Conservation (phyloP, 2,888 invertebrate species). For the Lepas anatifera region DNA sequence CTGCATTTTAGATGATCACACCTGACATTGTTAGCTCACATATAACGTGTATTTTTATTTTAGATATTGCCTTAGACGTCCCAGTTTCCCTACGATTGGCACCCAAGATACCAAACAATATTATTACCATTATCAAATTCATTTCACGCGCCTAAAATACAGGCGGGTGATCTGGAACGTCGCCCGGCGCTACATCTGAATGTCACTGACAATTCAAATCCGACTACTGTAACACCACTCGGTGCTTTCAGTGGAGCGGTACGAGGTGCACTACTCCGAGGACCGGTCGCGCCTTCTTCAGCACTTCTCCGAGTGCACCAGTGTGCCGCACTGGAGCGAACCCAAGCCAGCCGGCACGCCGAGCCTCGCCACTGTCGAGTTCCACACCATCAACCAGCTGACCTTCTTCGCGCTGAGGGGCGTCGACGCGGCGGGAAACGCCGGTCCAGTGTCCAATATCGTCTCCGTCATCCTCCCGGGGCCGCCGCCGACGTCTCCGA, state of each 20-base stretch:
- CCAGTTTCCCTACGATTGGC: too few relatives aligned
- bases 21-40: too few relatives aligned
- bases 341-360: slow-evolving; percentile 22
- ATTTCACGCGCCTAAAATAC: too few relatives aligned
- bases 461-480: slow-evolving; percentile 39
- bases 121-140: too few relatives aligned
- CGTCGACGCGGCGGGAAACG: slow-evolving; percentile 37
- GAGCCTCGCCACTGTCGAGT: slow-evolving; percentile 35
- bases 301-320: slow-evolving; percentile 4
- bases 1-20: too few relatives aligned
- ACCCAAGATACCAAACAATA: too few relatives aligned
- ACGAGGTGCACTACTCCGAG: slow-evolving; percentile 35
- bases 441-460: slow-evolving; percentile 39
- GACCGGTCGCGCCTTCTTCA: neutral
- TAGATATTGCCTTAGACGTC: too few relatives aligned
- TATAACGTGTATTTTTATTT: too few relatives aligned
- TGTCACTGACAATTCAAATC: too few relatives aligned
- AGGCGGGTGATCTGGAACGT: too few relatives aligned
- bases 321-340: slow-evolving; percentile 17
- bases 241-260: slow-evolving; percentile 34
- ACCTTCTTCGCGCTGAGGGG: slow-evolving; percentile 43
- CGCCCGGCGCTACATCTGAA: too few relatives aligned
- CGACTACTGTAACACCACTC: too few relatives aligned
- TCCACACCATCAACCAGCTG: slow-evolving; percentile 40
- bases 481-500: slow-evolving; percentile 3